Evolutionary conservation across 2,888 invertebrate species (phyloP).

Genomic region (Tricholauxania praeusta): DNA sequence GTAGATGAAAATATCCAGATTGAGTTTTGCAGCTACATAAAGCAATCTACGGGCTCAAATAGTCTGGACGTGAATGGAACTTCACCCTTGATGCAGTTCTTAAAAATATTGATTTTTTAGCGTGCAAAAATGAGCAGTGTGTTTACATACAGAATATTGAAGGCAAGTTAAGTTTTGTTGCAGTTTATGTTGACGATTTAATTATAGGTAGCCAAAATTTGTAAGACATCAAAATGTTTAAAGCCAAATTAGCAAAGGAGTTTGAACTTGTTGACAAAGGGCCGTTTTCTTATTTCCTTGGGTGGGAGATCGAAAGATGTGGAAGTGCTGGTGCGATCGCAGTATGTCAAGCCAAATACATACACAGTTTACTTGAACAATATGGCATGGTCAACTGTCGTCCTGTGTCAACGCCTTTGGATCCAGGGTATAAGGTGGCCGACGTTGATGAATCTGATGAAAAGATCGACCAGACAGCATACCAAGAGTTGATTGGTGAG

Average conservation of each 20-base stretch:
- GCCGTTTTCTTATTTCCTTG: conserved; percentile 31
- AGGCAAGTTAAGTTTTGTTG: conserved; percentile 1
- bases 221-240: conserved; percentile 24
- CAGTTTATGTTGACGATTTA: conserved; percentile 31
- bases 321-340: conserved; percentile 37
- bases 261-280: conserved; percentile 37
- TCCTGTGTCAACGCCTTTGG: conserved; percentile 40
- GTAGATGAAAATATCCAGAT: conserved; percentile 27
- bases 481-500: conserved; percentile 38
- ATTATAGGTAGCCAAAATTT: conserved; percentile 36
- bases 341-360: conserved; percentile 41
- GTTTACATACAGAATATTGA: conserved; percentile 26
- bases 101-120: conserved; percentile 16
- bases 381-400: conserved; percentile 40
- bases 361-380: conserved; percentile 39
- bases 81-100: conserved; percentile 23
- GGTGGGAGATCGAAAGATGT: conserved; percentile 37
- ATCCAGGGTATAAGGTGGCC: conserved; percentile 35
- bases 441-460: conserved; percentile 25
- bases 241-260: conserved; percentile 24
- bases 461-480: conserved; percentile 21
- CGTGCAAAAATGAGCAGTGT: conserved; percentile 40
- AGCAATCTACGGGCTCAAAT: conserved; percentile 34
- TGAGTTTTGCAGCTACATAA: conserved; percentile 34
- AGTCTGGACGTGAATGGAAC: conserved; percentile 32